Percentiles rank a stretch among this genome's conserved stretches.
Conservation (phyloP, 2,113 vertebrate species). For the Malurus alboscapulatus region DNA sequence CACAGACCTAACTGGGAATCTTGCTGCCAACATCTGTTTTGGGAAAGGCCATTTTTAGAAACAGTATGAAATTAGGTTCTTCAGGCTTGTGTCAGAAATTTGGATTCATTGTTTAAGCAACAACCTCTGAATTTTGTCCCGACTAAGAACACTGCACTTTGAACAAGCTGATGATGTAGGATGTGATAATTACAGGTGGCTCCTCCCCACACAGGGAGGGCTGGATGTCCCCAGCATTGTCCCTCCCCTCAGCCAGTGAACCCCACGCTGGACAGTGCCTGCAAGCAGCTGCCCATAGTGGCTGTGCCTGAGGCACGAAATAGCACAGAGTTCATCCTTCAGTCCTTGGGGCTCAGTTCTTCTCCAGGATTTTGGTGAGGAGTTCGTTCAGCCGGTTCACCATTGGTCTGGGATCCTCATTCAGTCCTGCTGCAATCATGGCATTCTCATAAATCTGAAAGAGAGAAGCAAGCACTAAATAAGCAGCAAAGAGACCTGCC, state of each 20-base stretch:
- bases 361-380: constrained; percentile 86
- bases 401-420: constrained; percentile 93
- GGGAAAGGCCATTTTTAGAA: not conserved
- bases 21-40: not conserved
- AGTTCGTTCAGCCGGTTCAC: constrained; percentile 88
- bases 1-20: not conserved
- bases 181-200: not conserved
- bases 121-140: not conserved
- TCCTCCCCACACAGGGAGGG: not conserved
- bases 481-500: not conserved
- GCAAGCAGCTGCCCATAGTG: not conserved
- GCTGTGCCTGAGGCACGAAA: not conserved
- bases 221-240: not conserved
- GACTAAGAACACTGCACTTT: not conserved
- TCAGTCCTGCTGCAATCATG: constrained; percentile 94
- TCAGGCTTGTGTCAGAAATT: not conserved
- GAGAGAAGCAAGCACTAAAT: not conserved
- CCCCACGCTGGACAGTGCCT: not conserved
- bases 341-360: constrained; percentile 72
- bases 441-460: constrained; percentile 95
- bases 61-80: not conserved
- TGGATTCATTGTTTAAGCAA: not conserved
- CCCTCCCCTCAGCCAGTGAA: not conserved
- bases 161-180: not conserved
- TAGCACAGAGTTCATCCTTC: constrained; percentile 9